Percentiles rank a stretch among this genome's conserved stretches.
phyloP scores from a whole-genome alignment of 2,888 invertebrate genomes.

The Isotomurus palustris region DNA sequence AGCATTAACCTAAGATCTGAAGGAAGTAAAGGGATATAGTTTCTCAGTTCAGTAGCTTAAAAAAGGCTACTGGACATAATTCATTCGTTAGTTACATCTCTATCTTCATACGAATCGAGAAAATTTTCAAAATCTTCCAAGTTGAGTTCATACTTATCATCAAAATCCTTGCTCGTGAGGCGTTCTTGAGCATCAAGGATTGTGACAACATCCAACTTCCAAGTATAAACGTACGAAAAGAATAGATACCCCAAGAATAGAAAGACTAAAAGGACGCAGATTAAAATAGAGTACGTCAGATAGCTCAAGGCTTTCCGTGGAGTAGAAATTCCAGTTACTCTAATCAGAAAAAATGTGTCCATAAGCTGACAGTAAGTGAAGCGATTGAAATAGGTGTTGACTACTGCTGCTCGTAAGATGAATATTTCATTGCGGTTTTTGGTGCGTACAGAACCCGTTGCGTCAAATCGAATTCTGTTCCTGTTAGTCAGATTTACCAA shows the following conservation, averaged over 20 bases:
- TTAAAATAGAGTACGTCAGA: slow-evolving; percentile 25
- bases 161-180: too few relatives aligned
- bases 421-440: slow-evolving; percentile 39
- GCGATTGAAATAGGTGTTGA: slow-evolving; percentile 40
- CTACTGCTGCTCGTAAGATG: slow-evolving; percentile 37
- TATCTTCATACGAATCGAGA: too few relatives aligned
- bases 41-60: too few relatives aligned
- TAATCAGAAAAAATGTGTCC: slow-evolving; percentile 40
- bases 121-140: too few relatives aligned
- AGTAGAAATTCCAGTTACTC: slow-evolving; percentile 34
- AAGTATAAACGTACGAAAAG: slow-evolving; percentile 28
- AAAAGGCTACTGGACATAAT: too few relatives aligned
- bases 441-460: not conserved
- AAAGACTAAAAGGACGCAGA: slow-evolving; percentile 18
- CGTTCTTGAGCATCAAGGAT: too few relatives aligned
- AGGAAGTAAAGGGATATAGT: too few relatives aligned
- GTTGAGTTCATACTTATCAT: too few relatives aligned
- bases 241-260: slow-evolving; percentile 26
- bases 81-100: too few relatives aligned
- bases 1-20: too few relatives aligned
- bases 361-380: slow-evolving; percentile 39
- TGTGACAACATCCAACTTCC: slow-evolving; percentile 14
- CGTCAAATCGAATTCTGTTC: slow-evolving; percentile 30
- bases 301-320: slow-evolving; percentile 31
- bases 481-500: slow-evolving; percentile 36